These are phyloP conservation scores for Cyphomyrus discorhynchus DNA, from an alignment of 2,113 vertebrate species.

Conservation along the genomic window DNA sequence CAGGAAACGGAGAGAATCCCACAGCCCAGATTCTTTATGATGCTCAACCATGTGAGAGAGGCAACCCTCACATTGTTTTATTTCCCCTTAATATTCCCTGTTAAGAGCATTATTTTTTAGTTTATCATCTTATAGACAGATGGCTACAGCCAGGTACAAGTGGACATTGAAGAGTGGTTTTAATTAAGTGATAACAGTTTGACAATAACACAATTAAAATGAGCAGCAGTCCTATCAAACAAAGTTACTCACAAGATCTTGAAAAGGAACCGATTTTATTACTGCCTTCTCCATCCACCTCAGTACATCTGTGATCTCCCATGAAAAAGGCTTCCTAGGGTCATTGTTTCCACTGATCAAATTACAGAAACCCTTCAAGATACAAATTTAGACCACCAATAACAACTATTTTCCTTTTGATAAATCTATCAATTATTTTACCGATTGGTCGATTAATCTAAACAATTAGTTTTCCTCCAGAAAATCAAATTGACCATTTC, in stretches of 20 bases:
- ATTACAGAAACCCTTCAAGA: too few relatives aligned
- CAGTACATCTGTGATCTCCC: background rate
- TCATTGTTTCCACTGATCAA: too few relatives aligned
- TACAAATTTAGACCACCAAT: too few relatives aligned
- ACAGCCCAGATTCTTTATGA: background rate
- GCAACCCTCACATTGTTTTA: background rate
- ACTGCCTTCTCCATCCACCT: background rate
- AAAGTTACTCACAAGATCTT: background rate
- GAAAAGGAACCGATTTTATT: background rate
- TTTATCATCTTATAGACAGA: background rate
- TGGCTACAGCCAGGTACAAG: background rate
- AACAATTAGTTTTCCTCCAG: background rate
- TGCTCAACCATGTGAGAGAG: background rate
- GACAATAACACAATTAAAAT: background rate
- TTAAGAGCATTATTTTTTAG: background rate
- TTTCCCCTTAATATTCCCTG: background rate
- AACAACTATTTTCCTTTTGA: too few relatives aligned
- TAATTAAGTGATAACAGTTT: background rate
- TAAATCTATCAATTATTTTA: too few relatives aligned
- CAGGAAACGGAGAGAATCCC: background rate
- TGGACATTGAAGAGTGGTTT: background rate
- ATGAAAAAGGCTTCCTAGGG: too few relatives aligned
- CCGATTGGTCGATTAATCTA: background rate
- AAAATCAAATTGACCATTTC: too few relatives aligned
- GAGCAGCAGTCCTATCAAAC: background rate